Conservation (phyloP, 2,888 invertebrate species). For the Drepana falcataria region DNA sequence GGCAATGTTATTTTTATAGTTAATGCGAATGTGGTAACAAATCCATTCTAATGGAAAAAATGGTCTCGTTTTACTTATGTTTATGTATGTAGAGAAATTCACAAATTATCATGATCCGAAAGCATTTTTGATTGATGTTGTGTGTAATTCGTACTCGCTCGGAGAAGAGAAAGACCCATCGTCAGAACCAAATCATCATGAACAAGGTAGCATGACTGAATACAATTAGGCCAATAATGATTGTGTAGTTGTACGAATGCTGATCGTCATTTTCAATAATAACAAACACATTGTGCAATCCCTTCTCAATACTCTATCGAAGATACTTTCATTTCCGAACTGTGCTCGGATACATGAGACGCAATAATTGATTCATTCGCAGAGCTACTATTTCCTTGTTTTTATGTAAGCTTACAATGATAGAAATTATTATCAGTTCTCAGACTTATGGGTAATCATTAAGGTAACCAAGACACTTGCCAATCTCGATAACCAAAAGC, state of each 20-base stretch:
- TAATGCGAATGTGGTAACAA: not conserved
- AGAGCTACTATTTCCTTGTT: not conserved
- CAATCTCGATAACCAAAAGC: too few species aligned
- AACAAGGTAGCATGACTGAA: constrained; percentile 1
- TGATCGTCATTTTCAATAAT: constrained; percentile 1
- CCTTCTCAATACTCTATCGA: constrained; percentile 1
- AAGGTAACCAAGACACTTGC: too few species aligned
- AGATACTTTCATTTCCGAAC: constrained; percentile 19
- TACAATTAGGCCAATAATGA: constrained; percentile 2
- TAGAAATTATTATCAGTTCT: not conserved
- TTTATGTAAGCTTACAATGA: not conserved
- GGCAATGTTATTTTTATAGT: constrained; percentile 1
- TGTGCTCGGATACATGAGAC: constrained; percentile 6
- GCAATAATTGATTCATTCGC: constrained; percentile 11
- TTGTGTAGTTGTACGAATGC: constrained; percentile 2
- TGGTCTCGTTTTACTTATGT: not conserved
- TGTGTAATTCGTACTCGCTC: not conserved
- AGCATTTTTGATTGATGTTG: not conserved
- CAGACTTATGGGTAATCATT: not conserved
- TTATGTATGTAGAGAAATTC: not conserved
- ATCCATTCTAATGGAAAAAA: not conserved
- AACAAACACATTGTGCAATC: constrained; percentile 2
- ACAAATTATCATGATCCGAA: constrained; percentile 1
- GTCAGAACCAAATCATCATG: constrained; percentile 1
- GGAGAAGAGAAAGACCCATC: not conserved